phyloP scores from a whole-genome alignment of 2,888 invertebrate species.

The Cancer borealis region DNA sequence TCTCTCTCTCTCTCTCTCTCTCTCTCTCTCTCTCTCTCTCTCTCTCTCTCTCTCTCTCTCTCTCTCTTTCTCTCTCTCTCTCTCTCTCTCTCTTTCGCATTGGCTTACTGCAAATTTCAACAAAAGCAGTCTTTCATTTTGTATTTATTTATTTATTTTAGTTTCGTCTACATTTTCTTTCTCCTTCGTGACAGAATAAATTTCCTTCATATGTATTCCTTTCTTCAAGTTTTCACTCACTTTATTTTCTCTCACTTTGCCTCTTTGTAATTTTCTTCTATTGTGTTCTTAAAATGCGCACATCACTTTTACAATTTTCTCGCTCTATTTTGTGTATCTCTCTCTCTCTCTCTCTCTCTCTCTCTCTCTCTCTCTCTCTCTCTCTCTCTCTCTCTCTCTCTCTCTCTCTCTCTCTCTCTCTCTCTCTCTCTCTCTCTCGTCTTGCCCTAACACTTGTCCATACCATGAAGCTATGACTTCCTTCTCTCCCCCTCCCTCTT shows the following conservation, averaged over 20 bases:
- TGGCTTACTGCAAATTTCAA: neutral
- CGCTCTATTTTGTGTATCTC: neutral
- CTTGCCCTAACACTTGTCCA: no score
- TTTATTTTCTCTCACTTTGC: neutral
- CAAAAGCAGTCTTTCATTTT: neutral
- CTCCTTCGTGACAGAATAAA: neutral
- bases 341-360: neutral
- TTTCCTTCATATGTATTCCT: constrained; percentile 25
- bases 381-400: no score
- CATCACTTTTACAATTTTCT: constrained; percentile 2
- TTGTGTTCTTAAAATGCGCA: neutral
- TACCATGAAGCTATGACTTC: neutral
- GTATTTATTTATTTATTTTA: neutral
- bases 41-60: constrained; percentile 27
- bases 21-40: constrained; percentile 30
- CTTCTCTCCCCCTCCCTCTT: neutral
- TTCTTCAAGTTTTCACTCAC: constrained; percentile 2
- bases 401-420: no score
- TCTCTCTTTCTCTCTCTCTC: no score
- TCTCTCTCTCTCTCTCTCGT: no score
- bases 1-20: neutral
- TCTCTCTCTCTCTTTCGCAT: neutral
- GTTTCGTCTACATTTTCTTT: neutral
- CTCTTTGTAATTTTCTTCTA: constrained; percentile 26
- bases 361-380: no score